These are phyloP conservation scores for Habropoda laboriosa DNA, from an alignment of 1,140 invertebrate species.

Conservation along the genomic window DNA sequence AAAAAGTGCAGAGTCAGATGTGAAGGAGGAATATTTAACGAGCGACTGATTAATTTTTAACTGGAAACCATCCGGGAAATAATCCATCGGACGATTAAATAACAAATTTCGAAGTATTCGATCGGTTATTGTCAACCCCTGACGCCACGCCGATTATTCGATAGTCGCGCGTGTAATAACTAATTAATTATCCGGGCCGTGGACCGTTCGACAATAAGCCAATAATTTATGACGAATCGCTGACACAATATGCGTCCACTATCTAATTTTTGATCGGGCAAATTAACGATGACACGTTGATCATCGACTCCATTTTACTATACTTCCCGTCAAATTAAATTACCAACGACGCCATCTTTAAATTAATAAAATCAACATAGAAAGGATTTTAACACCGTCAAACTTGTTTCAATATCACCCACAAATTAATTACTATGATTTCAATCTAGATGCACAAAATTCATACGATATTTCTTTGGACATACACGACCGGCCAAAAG, in stretches of 20 bases:
- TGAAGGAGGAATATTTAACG: too few relatives aligned
- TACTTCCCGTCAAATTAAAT: not conserved
- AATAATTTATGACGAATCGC: slow-evolving; percentile 18
- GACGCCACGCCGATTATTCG: slow-evolving; percentile 9
- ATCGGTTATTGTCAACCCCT: not conserved
- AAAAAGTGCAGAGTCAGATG: too few relatives aligned
- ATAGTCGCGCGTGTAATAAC: not conserved
- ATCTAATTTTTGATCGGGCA: slow-evolving; percentile 17
- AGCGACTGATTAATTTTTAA: too few relatives aligned
- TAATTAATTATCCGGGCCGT: slow-evolving; percentile 19
- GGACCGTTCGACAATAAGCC: not conserved
- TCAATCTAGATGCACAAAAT: too few relatives aligned
- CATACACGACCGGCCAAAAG: too few relatives aligned
- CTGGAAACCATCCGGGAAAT: too few relatives aligned
- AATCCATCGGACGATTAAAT: not conserved
- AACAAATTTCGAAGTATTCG: slow-evolving; percentile 10
- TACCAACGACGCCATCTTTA: not conserved
- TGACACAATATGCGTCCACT: not conserved
- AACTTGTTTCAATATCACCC: not conserved
- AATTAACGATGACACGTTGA: not conserved
- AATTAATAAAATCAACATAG: too few relatives aligned
- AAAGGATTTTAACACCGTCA: too few relatives aligned
- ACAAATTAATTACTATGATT: too few relatives aligned
- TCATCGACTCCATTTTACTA: not conserved
- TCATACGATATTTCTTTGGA: too few relatives aligned